phyloP scores from a whole-genome alignment of 2,797 vertebrate species.

The Falco concolor region DNA sequence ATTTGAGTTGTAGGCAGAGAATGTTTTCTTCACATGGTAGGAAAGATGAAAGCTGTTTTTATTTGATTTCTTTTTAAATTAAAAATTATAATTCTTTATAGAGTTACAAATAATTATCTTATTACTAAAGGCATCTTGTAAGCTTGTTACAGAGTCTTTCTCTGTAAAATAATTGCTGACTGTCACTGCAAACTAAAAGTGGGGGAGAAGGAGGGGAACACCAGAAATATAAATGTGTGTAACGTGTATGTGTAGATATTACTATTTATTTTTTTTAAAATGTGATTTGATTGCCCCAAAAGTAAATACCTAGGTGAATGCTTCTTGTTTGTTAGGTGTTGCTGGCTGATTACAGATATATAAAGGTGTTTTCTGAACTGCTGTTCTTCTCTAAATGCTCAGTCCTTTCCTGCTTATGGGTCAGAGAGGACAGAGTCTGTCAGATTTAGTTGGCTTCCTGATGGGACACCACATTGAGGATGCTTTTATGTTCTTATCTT shows the following conservation, averaged over 20 bases:
- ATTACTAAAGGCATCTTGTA: slow-evolving; percentile 42
- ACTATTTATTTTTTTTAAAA: not conserved
- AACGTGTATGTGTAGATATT: not conserved
- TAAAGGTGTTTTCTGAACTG: not conserved
- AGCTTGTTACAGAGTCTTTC: not conserved
- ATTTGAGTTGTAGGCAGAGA: slow-evolving; percentile 53
- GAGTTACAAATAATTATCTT: slow-evolving; percentile 58
- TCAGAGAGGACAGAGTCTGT: not conserved
- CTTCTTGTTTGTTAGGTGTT: not conserved
- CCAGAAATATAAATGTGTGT: not conserved
- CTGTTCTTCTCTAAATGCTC: not conserved
- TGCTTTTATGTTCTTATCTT: slow-evolving; percentile 45
- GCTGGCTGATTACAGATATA: not conserved
- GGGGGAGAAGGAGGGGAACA: not conserved
- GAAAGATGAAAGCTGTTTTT: slow-evolving; percentile 53
- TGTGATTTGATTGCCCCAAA: not conserved
- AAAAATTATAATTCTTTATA: slow-evolving; percentile 7
- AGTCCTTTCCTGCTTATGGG: not conserved
- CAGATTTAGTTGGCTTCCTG: slow-evolving; percentile 47
- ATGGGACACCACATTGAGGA: not conserved
- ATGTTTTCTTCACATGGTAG: slow-evolving; percentile 10
- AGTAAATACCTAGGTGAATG: not conserved
- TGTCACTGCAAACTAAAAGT: not conserved
- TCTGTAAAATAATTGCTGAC: slow-evolving; percentile 30
- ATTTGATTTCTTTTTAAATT: slow-evolving; percentile 49